Evolutionary conservation across 2,888 invertebrate genomes (phyloP), one percentile per base, ranked within the genome.

Genomic region (Agapostemon virescens): DNA sequence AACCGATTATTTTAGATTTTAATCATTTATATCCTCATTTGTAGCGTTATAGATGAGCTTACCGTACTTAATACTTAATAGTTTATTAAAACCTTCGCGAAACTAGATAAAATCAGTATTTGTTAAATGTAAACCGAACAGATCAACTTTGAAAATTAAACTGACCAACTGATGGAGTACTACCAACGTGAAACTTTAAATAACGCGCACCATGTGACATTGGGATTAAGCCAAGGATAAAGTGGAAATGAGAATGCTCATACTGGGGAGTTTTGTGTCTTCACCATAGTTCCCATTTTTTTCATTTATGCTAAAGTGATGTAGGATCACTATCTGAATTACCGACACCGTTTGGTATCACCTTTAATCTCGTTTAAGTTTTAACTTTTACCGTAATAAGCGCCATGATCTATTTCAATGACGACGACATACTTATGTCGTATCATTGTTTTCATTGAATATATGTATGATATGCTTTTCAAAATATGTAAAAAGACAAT

Each of bases 71-170:
- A 66, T 20, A 13, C 33, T n/a, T n/a, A 5, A 66, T 38, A 38
- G 0, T n/a, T 64, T n/a, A 13, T 23, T 36, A 42, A 11, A 55
- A 7, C 7, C 20, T 61, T 42, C 5, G 20, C n/a, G n/a, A 42
- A 55, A 30, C 13, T 33, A 13, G 1, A 6, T 49, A 15, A 17
- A 58, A 52, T 49, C 49, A 13, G n/a, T n/a, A n/a, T n/a, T 64
- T 15, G 23, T 26, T 36, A 69, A 2, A 30, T 6, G 36, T 11
- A 23, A 26, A 63, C n/a, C 13, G 6, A 55, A 26, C 15, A 17
- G 3, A 15, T 63, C 6, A 6, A 6, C 30, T 81, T 82, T 74
- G n/a, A 81, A 81, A 81, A 81, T 77, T 68, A 71, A 82, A 82
- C 67, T 40, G 74, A 72, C 78, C 6, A 61, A 67, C 20, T n/a